Base-by-base conservation (phyloP, 1,140 invertebrate genomes). In the Eriosoma lanigerum region DNA sequence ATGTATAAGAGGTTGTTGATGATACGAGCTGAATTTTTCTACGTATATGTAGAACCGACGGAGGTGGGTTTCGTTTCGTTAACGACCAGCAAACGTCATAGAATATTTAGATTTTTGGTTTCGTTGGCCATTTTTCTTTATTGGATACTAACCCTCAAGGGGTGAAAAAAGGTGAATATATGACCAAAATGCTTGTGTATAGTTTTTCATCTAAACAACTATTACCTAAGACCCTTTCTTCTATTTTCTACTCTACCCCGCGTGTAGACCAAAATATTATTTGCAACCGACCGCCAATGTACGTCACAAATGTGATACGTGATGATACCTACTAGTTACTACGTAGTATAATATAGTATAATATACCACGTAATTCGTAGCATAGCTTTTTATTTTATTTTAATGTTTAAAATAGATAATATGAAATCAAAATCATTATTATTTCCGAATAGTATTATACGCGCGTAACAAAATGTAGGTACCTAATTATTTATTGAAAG, bases 161-260 rank as follows among this genome's bases (percentile, higher is more conserved):
- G 68, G 68, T 38, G 32, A 38, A 9, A 26, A 52, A 24, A 10
- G 50, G 68, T 9, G 24, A 26, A 60, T 8, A 62, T 32, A 75
- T 52, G 46, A 56, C 48, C 48, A 29, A 72, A 72, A 50, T 50
- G 46, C 26, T 29, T 62, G 32, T 26, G 68, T 72, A 72, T 29
- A 24, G 70, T 75, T 75, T 75, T 75, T 75, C 70, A 75, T 75
- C 70, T 38, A 75, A 75, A 75, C 70, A 15, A 56, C 48, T 75
- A 75, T 72, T 52, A 52, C 24, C 68, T 21, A 21, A 72, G 68
- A 72, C 68, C 17, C 24, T 26, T 24, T 24, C 13, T 72, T 72
- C 48, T 29, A 38, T 38, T 38, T 38, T 38, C 32, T 38, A 38
- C 48, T 17, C 46, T 0, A 24, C 17, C 68, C 6, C n/a, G 1